Percentiles rank a stretch among this genome's conserved stretches.
phyloP scores from a whole-genome alignment of 2,797 vertebrate genomes.

The Rhinatrema bivittatum region DNA sequence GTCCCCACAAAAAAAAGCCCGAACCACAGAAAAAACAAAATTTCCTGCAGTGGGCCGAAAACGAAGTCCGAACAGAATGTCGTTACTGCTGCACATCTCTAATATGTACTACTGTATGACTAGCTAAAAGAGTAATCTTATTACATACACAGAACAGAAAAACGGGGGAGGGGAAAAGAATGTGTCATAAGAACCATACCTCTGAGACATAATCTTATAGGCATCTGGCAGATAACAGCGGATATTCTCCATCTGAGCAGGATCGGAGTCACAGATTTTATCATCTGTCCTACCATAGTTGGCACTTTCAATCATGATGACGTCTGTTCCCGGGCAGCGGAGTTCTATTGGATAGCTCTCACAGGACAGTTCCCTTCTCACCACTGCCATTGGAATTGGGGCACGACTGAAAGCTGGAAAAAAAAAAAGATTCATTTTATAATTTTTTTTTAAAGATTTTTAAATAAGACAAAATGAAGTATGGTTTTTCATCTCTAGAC shows the following conservation, averaged over 20 bases:
- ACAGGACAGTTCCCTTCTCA: slow-evolving; percentile 92
- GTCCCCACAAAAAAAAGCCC: no score
- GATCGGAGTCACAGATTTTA: slow-evolving; percentile 97
- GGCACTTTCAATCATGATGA: slow-evolving; percentile 98
- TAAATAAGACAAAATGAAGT: no score
- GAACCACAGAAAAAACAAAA: no score
- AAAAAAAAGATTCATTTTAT: slow-evolving; percentile 23
- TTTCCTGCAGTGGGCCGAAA: no score
- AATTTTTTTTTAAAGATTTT: no score
- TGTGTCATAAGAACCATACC: slow-evolving; percentile 52
- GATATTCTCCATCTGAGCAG: slow-evolving; percentile 97
- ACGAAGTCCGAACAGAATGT: no score
- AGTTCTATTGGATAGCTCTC: slow-evolving; percentile 97
- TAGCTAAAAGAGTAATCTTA: no score
- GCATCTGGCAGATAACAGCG: slow-evolving; percentile 96
- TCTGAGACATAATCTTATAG: slow-evolving; percentile 98
- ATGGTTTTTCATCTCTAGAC: no score
- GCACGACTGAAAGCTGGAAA: slow-evolving; percentile 83
- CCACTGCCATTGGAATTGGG: slow-evolving; percentile 94
- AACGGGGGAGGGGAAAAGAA: neutral
- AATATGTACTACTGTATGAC: no score
- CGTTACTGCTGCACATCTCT: no score
- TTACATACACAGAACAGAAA: neutral
- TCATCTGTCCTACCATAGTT: slow-evolving; percentile 97
- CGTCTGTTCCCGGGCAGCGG: slow-evolving; percentile 93